Conservation (phyloP, 2,888 invertebrate genomes). For the Chouioia cunea region DNA sequence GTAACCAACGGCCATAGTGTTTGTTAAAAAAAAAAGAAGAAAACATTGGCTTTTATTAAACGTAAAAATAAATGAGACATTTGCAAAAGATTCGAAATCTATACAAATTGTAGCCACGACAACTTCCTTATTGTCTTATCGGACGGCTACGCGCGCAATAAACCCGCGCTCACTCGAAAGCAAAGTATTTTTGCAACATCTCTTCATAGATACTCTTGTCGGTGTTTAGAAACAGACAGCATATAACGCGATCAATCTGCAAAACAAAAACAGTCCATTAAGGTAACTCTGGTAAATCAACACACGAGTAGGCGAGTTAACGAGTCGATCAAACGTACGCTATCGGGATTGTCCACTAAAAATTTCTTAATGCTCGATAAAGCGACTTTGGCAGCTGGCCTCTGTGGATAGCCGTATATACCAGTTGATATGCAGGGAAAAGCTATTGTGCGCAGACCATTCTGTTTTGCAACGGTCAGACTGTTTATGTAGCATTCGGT, state of each 20-base stretch:
- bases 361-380: slow-evolving; percentile 76
- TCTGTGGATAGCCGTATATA: slow-evolving; percentile 89
- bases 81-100: too few species aligned
- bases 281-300: not conserved
- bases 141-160: too few species aligned
- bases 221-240: slow-evolving; percentile 81
- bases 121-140: too few species aligned
- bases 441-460: slow-evolving; percentile 78
- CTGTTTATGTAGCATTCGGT: slow-evolving; percentile 79
- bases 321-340: slow-evolving; percentile 57
- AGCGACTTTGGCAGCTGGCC: slow-evolving; percentile 83
- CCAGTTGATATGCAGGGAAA: slow-evolving; percentile 95
- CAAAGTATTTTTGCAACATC: slow-evolving; percentile 79
- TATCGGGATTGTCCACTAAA: slow-evolving; percentile 71
- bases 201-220: slow-evolving; percentile 82
- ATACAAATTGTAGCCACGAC: too few species aligned
- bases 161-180: slow-evolving; percentile 10
- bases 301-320: not conserved
- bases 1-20: too few species aligned
- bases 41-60: too few species aligned
- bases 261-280: too few species aligned
- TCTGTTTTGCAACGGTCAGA: slow-evolving; percentile 72
- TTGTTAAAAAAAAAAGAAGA: too few species aligned
- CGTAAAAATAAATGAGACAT: too few species aligned
- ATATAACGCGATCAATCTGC: slow-evolving; percentile 80